Conservation (phyloP, 1,140 invertebrate genomes). For the Tetramorium alpestre region DNA sequence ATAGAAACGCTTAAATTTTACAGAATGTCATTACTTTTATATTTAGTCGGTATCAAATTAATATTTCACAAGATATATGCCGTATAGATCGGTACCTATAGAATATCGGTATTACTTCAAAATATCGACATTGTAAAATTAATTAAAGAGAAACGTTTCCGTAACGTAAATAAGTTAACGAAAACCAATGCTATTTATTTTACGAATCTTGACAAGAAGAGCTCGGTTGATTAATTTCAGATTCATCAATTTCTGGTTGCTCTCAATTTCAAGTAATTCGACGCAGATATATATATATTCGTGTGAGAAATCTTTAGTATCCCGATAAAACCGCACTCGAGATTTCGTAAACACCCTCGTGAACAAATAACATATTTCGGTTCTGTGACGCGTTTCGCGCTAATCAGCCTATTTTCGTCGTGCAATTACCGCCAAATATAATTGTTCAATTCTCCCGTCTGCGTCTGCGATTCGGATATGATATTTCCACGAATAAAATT, state of each 20-base stretch:
- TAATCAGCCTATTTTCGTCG: conserved; percentile 30
- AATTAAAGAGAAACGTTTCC: conserved; percentile 18
- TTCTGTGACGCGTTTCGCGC: not conserved
- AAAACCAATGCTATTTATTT: conserved; percentile 3
- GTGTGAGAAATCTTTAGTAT: not conserved
- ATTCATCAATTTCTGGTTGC: not conserved
- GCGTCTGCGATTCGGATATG: not conserved
- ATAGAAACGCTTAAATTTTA: conserved; percentile 39
- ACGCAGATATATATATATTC: not conserved
- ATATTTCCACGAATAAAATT: conserved; percentile 27
- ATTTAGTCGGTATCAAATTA: conserved; percentile 5
- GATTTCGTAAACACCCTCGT: not conserved
- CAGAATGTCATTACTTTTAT: not conserved
- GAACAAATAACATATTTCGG: conserved; percentile 30
- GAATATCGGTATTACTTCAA: not conserved
- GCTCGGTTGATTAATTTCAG: not conserved
- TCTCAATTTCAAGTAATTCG: not conserved
- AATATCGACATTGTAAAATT: conserved; percentile 33
- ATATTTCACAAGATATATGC: conserved; percentile 2
- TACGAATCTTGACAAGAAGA: not conserved
- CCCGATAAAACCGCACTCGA: not conserved
- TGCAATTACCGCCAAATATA: conserved; percentile 16
- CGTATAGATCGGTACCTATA: not conserved
- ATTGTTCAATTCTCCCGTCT: not conserved
- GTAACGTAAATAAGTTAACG: conserved; percentile 7